Conservation (phyloP, 2,797 vertebrate species). For the Micromesistius poutassou region DNA sequence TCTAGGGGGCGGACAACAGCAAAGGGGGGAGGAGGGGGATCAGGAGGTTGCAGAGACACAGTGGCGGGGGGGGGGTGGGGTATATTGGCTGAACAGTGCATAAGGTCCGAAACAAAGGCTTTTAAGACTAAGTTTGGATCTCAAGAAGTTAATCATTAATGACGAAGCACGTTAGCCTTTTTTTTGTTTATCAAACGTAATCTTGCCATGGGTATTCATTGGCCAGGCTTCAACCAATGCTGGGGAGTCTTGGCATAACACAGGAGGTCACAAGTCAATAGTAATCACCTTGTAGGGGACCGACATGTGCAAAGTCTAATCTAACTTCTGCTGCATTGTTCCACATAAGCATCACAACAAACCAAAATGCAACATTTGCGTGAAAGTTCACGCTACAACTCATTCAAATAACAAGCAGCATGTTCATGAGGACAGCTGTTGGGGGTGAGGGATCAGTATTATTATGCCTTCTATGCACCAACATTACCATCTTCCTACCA, state of each 20-base stretch:
- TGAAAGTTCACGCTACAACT: neutral
- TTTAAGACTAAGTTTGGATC: too few species aligned
- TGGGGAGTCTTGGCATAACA: neutral
- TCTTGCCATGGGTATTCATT: neutral
- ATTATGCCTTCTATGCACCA: neutral
- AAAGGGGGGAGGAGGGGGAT: neutral
- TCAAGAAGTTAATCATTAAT: neutral
- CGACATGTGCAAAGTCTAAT: neutral
- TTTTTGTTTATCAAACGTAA: neutral
- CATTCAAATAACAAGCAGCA: neutral
- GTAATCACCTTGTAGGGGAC: neutral
- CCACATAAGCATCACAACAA: neutral
- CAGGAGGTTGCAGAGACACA: neutral
- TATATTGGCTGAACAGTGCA: neutral
- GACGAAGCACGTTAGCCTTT: too few species aligned
- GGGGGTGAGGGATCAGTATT: neutral
- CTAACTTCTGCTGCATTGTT: neutral
- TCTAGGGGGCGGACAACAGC: conserved; percentile 68
- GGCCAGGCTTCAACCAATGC: neutral
- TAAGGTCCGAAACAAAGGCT: too few species aligned
- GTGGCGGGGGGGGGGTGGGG: too few species aligned
- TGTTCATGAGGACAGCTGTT: neutral
- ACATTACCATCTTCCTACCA: neutral
- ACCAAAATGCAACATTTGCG: neutral
- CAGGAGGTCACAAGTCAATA: neutral